Evolutionary conservation across 2,113 vertebrate species (phyloP), one percentile per base, ranked within the genome.

Genomic region (Phycodurus eques): DNA sequence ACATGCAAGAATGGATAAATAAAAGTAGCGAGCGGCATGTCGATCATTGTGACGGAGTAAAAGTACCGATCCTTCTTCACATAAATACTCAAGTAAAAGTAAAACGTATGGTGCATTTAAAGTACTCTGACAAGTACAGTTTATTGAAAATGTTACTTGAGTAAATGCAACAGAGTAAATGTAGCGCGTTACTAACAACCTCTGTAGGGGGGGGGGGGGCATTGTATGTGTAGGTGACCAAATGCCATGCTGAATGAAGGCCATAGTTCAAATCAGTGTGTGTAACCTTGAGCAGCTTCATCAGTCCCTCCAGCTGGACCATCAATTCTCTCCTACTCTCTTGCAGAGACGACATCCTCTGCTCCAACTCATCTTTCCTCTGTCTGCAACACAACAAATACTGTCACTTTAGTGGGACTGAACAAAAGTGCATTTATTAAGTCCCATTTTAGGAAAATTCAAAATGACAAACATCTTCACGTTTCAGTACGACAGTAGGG

Each of bases 261-360:
- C 19, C 17, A 20, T 63, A 19, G 22, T 31, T 63, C 8, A 62
- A 39, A 20, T 4, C 5, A 39, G 44, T 44, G 62, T 61, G 77
- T 71, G 74, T 88, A 87, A 99, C 97, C 94, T 99, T 99, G 72
- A 99, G 94, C 73, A 99, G 93, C 83, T 97, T 99, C 97, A 99
- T 99, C 47, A 99, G 94, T 74, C 96, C 96, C 71, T 98, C 97
- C 10, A 99, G 94, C 88, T 98, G 96, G 1, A 98, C 96, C 97
- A 99, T 99, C 86, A 99, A 94, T 22, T 98, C 97, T 27, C 97
- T 89, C 4, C 97, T 87, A 93, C 97, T 99, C 80, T 98, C 97
- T 75, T 98, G 97, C 22, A 98, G 92, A 0, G 96, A 94, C 0
- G 97, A 99, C 97, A 99, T 99, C 74, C 97, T 94, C 91, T 98